phyloP scores from a whole-genome alignment of 2,888 invertebrate species.

The Pediacus dermestoides region DNA sequence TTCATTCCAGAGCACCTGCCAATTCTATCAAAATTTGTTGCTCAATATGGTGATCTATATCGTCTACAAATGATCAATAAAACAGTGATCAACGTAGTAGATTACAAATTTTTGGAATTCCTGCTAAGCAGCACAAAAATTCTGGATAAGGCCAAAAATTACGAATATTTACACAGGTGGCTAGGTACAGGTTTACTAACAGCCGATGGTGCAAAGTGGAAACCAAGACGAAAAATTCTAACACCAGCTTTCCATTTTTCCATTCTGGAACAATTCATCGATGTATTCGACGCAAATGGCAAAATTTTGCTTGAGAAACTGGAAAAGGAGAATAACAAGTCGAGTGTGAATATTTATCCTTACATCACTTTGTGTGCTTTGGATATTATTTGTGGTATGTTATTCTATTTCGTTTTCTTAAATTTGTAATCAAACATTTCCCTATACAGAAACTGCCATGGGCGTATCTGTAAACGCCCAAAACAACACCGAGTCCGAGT shows the following conservation, averaged over 20 bases:
- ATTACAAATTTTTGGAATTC: slow-evolving; percentile 59
- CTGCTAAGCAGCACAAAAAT: slow-evolving; percentile 26
- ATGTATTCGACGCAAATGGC: background rate
- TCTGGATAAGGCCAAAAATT: slow-evolving; percentile 30
- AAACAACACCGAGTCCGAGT: slow-evolving; percentile 62
- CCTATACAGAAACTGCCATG: slow-evolving; percentile 87
- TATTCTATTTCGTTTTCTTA: background rate
- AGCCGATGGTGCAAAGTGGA: slow-evolving; percentile 16
- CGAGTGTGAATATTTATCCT: background rate
- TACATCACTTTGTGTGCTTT: background rate
- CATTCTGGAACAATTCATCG: background rate
- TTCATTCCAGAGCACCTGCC: slow-evolving; percentile 18
- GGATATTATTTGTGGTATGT: slow-evolving; percentile 1
- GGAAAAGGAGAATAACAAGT: background rate
- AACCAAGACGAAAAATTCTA: background rate
- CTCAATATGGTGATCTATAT: slow-evolving; percentile 18
- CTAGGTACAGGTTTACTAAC: slow-evolving; percentile 33
- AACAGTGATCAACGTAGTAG: slow-evolving; percentile 39
- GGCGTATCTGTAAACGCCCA: slow-evolving; percentile 73
- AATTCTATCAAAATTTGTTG: slow-evolving; percentile 11
- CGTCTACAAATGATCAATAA: slow-evolving; percentile 14
- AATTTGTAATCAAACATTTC: slow-evolving; percentile 28
- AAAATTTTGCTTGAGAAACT: background rate
- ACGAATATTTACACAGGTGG: slow-evolving; percentile 29
- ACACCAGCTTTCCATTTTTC: background rate